Evolutionary conservation across 2,113 vertebrate species (phyloP).

Genomic region (Petrocephalus zakoni): DNA sequence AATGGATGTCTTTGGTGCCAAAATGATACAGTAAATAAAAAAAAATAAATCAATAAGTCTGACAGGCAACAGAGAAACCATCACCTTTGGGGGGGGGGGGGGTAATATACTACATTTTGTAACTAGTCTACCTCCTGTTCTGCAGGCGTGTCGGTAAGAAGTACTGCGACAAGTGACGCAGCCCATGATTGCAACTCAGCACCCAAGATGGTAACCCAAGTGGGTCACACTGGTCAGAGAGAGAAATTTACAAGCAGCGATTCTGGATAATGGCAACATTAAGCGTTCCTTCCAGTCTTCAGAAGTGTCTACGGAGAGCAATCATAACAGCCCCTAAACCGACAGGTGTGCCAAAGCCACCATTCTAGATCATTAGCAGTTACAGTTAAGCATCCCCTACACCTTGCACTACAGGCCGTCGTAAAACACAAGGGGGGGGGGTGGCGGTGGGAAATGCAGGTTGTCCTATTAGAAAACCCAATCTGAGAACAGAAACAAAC

Average conservation of each 20-base stretch:
- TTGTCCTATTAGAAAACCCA: neutral
- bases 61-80: neutral
- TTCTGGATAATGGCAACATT: neutral
- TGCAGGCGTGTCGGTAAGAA: no score
- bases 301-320: neutral
- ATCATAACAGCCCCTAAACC: neutral
- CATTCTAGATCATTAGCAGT: conserved; percentile 18
- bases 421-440: no score
- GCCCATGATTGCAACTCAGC: neutral
- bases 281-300: neutral
- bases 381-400: neutral
- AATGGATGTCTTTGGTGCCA: neutral
- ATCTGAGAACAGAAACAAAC: no score
- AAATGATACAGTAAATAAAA: neutral
- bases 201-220: neutral
- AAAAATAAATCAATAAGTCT: neutral
- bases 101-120: neutral
- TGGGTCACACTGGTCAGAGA: neutral
- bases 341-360: neutral
- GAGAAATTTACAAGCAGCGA: neutral
- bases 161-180: neutral
- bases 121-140: neutral
- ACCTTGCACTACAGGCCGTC: neutral
- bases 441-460: no score
- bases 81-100: neutral